Evolutionary conservation across 2,888 invertebrate species (phyloP).

Genomic region (Agrochola macilenta): DNA sequence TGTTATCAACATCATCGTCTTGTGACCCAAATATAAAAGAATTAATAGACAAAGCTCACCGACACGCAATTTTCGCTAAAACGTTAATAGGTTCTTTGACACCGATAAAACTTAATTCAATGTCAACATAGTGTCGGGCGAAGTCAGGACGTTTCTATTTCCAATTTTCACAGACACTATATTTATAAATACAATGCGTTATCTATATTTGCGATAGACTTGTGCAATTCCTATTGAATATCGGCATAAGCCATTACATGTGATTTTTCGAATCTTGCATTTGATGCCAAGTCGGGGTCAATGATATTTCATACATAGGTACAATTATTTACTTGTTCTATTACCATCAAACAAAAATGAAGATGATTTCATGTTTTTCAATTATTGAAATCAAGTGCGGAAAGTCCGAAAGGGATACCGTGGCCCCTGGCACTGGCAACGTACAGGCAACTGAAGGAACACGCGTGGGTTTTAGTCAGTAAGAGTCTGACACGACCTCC

Average conservation of each 20-base stretch:
- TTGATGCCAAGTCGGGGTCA: conserved; percentile 43
- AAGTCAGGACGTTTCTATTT: conserved; percentile 67
- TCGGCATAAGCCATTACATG: background rate
- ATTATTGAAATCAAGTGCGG: background rate
- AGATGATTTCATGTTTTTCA: background rate
- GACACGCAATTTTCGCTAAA: conserved; percentile 71
- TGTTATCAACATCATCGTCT: conserved; percentile 1
- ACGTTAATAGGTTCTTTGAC: conserved; percentile 87
- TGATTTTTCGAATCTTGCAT: conserved; percentile 11
- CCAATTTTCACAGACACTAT: conserved; percentile 49
- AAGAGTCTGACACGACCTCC: no score
- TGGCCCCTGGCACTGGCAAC: no score
- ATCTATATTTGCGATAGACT: conserved; percentile 42
- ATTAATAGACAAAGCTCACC: conserved; percentile 55
- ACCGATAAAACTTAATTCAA: conserved; percentile 80
- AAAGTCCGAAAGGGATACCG: no score
- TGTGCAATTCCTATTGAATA: conserved; percentile 31
- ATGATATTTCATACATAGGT: conserved; percentile 26
- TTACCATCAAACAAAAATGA: background rate
- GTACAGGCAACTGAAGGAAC: no score
- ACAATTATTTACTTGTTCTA: conserved; percentile 25
- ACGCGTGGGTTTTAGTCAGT: no score
- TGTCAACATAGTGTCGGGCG: conserved; percentile 74
- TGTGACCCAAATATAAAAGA: conserved; percentile 59
- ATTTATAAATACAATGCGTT: conserved; percentile 51